phyloP scores from a whole-genome alignment of 1,140 invertebrate species.

The Hyles vespertilio region DNA sequence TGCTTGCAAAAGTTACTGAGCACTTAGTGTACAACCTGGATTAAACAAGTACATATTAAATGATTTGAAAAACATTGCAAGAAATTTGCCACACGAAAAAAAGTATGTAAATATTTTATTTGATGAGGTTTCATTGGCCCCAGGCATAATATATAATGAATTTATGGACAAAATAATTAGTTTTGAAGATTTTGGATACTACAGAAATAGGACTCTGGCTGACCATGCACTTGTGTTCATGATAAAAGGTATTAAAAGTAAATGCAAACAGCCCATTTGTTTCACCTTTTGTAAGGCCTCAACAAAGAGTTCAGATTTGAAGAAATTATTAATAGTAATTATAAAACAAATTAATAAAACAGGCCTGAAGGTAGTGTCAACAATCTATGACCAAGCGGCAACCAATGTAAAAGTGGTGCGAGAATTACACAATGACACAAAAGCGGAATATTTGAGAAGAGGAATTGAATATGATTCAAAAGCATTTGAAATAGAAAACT shows the following conservation, averaged over 20 bases:
- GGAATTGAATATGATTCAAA: not conserved
- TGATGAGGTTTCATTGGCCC: no score
- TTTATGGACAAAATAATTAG: no score
- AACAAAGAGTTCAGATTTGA: not conserved
- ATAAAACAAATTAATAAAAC: constrained; percentile 3
- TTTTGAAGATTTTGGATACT: no score
- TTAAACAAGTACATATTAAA: constrained; percentile 16
- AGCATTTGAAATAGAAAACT: not conserved
- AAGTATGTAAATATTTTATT: no score
- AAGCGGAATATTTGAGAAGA: not conserved
- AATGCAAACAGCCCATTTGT: no score
- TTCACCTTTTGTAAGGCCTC: no score
- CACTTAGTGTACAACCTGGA: constrained; percentile 13
- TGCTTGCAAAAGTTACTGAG: constrained; percentile 20
- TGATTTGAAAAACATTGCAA: not conserved
- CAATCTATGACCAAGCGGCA: constrained; percentile 6
- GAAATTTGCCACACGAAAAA: no score
- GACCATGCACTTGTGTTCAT: no score
- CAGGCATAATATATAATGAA: no score
- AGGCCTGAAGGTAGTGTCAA: constrained; percentile 1
- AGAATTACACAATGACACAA: constrained; percentile 4
- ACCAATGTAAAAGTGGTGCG: constrained; percentile 2
- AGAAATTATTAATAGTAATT: constrained; percentile 4
- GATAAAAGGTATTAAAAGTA: no score
- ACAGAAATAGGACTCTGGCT: no score